Percentiles rank a stretch among this genome's conserved stretches.
Conservation (phyloP, 2,113 vertebrate genomes). For the Felis chaus region DNA sequence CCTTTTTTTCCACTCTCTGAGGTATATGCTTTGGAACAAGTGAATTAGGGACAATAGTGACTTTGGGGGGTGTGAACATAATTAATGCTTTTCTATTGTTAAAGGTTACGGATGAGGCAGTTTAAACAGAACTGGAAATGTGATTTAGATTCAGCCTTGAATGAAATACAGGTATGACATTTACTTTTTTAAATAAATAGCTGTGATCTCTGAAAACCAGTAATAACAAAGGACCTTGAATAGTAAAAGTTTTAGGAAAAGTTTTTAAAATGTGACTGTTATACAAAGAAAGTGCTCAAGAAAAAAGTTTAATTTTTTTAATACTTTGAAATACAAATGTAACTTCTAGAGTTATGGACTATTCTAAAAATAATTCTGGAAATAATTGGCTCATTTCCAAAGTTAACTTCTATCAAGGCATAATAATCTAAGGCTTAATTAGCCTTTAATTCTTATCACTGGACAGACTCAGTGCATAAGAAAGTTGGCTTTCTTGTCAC, state of each 20-base stretch:
- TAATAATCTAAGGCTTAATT: not conserved
- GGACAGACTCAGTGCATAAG: not conserved
- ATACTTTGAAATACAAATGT: conserved; percentile 22
- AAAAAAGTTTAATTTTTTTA: conserved; percentile 29
- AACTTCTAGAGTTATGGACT: conserved; percentile 29
- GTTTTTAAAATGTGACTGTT: conserved; percentile 18
- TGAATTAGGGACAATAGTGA: not conserved
- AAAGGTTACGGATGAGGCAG: conserved; percentile 79
- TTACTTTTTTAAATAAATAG: conserved; percentile 31
- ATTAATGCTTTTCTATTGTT: conserved; percentile 58
- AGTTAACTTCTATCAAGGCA: not conserved
- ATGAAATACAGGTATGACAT: conserved; percentile 86
- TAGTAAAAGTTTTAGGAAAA: not conserved
- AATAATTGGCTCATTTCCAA: not conserved
- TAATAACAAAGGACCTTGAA: conserved; percentile 11
- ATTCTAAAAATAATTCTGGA: conserved; percentile 13
- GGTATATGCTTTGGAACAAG: not conserved
- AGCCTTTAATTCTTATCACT: not conserved
- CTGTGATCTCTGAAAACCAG: not conserved
- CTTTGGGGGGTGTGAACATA: not conserved
- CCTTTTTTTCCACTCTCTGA: not conserved
- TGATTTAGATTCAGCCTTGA: conserved; percentile 82
- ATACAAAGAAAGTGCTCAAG: not conserved
- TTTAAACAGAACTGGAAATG: conserved; percentile 77
- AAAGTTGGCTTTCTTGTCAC: not conserved